Evolutionary conservation across 2,113 vertebrate genomes (phyloP), one percentile per base, ranked within the genome.

Genomic region (Sebastes schlegelii): DNA sequence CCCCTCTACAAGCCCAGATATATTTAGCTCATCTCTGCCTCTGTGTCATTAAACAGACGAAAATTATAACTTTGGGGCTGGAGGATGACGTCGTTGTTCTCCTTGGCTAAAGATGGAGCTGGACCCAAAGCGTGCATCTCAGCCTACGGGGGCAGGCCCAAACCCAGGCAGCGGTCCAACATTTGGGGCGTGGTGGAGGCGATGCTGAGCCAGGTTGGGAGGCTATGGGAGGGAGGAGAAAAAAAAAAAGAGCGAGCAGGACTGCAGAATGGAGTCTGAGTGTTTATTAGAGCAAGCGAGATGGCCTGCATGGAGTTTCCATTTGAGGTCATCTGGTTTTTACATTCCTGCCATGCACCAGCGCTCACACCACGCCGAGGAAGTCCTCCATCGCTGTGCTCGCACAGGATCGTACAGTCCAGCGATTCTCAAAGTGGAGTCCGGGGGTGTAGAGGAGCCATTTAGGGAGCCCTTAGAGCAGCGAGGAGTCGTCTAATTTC

Each of bases 261-360:
- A 48, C 52, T 72, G 79, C 65, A 79, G 69, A 77, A 46, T 17
- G 54, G 21, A 86, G 80, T 19, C 40, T 0, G 83, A 58, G 71
- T 82, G 89, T 93, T 92, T 90, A 86, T 87, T 89, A 86, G 87
- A 92, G 88, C 84, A 62, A 77, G 86, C 2, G 58, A 91, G 91
- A 91, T 88, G 93, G 85, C 72, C 89, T 49, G 86, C 74, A 51
- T 90, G 90, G 85, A 93, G 92, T 94, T 94, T 95, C 93, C 94
- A 94, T 93, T 88, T 92, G 92, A 93, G 92, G 89, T 93, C 91
- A 94, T 94, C 92, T 94, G 93, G 91, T 91, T 94, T 94, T 86
- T 86, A 88, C 93, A 94, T 94, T 94, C 92, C 93, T 92, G 85
- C 88, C 84, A 91, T 74, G 92, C 86, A 85, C 88, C 84, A 72